phyloP scores from a whole-genome alignment of 1,140 invertebrate genomes.

The Macrocentrus cingulum region DNA sequence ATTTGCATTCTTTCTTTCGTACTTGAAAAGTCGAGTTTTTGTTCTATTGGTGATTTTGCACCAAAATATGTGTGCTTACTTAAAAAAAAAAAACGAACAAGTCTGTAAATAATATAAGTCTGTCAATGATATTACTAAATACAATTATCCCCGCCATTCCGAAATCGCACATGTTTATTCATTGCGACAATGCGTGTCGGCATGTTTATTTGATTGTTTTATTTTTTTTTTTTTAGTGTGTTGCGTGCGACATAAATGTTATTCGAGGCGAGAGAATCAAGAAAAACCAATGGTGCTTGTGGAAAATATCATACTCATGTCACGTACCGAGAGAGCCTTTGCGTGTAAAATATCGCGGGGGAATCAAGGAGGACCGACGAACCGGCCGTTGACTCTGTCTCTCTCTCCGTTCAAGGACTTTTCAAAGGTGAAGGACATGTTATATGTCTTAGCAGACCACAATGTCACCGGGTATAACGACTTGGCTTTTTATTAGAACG shows the following conservation, averaged over 20 bases:
- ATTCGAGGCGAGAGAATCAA: conserved; percentile 32
- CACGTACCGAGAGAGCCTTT: conserved; percentile 21
- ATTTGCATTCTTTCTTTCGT: no score
- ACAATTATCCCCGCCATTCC: not conserved
- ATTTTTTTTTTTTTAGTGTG: conserved; percentile 14
- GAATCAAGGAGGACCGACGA: conserved; percentile 19
- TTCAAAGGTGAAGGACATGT: conserved; percentile 29
- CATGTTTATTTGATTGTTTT: not conserved
- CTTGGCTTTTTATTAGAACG: not conserved
- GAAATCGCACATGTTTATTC: conserved; percentile 27
- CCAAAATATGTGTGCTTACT: not conserved
- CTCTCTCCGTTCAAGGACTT: conserved; percentile 21
- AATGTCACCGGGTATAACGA: not conserved
- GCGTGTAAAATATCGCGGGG: not conserved
- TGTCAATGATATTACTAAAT: no score
- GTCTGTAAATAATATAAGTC: no score
- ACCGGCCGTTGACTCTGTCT: conserved; percentile 26
- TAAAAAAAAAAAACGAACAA: not conserved
- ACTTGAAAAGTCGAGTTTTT: not conserved
- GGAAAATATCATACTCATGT: not conserved
- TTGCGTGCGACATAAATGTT: conserved; percentile 40
- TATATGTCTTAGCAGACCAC: not conserved
- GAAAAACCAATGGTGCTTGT: not conserved
- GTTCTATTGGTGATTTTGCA: no score
- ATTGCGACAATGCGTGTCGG: conserved; percentile 13